Evolutionary conservation across 2,888 invertebrate species (phyloP), one percentile per base, ranked within the genome.

Genomic region (Pediacus dermestoides): DNA sequence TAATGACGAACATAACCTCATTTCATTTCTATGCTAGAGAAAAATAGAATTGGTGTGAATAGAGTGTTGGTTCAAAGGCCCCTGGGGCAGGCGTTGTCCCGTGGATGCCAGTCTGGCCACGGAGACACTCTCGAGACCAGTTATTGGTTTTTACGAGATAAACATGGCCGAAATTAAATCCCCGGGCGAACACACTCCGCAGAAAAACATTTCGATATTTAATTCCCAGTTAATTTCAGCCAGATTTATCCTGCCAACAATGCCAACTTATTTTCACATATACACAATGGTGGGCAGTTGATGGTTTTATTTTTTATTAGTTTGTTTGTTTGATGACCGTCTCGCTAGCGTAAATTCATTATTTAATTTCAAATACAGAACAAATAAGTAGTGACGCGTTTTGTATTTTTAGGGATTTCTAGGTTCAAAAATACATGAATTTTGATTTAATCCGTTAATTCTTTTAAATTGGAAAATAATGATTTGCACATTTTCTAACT

Each of bases 141-240:
- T 67, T 68, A 68, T 68, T 68, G 68, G 66, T 68, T 68, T 68
- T 68, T 68, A 68, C 67, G 67, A 64, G 67, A 64, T 63, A 67
- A 68, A 68, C 68, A 68, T 67, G 66, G 63, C 54, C 66, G 62
- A 67, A 67, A 68, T 67, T 68, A 66, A 67, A 66, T 67, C 67
- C 68, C 58, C 55, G 51, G 64, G 67, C 66, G 62, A 53, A 60
- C 61, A 63, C 63, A 61, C 63, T 60, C 60, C 48, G 44, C 61
- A 63, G 63, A 65, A 68, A 67, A 67, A 67, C 66, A 67, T 68
- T 66, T 68, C 68, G 64, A 63, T 67, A 66, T 68, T 66, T 67
- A 68, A 67, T 67, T 68, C 63, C 57, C 56, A 55, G 59, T 62
- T 67, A 68, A 67, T 68, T 65, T 64, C 54, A 23, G 57, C 51